phyloP scores from a whole-genome alignment of 2,888 invertebrate species.

The Leptinotarsa rubiginosa region DNA sequence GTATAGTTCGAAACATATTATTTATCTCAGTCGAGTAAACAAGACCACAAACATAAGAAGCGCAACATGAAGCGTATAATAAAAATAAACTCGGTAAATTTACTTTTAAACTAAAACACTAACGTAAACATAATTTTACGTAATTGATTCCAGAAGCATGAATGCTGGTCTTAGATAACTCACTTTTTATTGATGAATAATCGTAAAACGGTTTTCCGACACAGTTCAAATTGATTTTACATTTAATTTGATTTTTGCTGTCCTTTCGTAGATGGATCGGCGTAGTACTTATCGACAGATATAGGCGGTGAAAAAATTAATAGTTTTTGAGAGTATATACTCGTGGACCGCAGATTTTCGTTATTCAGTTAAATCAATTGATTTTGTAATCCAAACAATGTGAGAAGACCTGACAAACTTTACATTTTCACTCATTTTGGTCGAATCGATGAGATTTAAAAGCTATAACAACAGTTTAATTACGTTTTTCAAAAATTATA shows the following conservation, averaged over 20 bases:
- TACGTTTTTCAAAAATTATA: too few species aligned
- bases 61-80: not conserved
- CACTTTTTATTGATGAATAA: conserved; percentile 8
- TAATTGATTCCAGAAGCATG: conserved; percentile 12
- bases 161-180: conserved; percentile 3
- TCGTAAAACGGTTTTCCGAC: not conserved
- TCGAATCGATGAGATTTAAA: too few species aligned
- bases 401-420: too few species aligned
- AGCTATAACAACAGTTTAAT: too few species aligned
- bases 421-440: too few species aligned
- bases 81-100: conserved; percentile 15
- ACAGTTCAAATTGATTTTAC: not conserved
- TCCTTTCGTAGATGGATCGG: not conserved
- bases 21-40: conserved; percentile 3
- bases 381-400: too few species aligned
- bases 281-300: not conserved
- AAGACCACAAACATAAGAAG: not conserved
- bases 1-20: not conserved
- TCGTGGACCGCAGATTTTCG: too few species aligned
- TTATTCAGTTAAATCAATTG: too few species aligned
- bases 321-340: too few species aligned
- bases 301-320: not conserved
- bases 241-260: not conserved
- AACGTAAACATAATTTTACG: conserved; percentile 16
- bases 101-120: conserved; percentile 13